A percentile compares a stretch with the other conserved stretches of the same genome.
phyloP scores from a whole-genome alignment of 2,888 invertebrate species.

The Temnothorax unifasciatus region DNA sequence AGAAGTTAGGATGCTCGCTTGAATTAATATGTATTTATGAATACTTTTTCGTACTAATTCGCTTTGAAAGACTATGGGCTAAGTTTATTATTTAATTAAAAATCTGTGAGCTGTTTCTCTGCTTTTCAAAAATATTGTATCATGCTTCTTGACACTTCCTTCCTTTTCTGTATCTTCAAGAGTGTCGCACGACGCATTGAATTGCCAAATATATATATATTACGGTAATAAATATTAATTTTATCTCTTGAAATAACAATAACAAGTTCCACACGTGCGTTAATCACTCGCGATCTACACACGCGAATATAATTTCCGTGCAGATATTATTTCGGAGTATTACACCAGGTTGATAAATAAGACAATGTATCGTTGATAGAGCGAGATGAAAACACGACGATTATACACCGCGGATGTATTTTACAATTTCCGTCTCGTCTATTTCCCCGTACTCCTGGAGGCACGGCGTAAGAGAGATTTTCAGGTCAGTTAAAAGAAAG shows the following conservation, averaged over 20 bases:
- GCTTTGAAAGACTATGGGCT: not conserved
- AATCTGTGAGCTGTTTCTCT: not conserved
- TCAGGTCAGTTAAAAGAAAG: conserved; percentile 39
- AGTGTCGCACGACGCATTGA: too few species aligned
- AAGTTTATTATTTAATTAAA: not conserved
- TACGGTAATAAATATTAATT: conserved; percentile 4
- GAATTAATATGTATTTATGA: not conserved
- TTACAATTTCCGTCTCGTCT: conserved; percentile 18
- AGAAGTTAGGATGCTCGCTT: not conserved
- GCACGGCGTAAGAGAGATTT: conserved; percentile 30
- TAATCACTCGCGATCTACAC: not conserved
- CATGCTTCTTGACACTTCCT: not conserved
- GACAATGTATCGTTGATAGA: not conserved
- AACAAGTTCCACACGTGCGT: not conserved
- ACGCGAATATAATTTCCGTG: not conserved
- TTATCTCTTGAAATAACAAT: not conserved
- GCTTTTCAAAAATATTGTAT: not conserved
- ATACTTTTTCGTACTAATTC: not conserved
- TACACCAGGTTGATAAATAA: not conserved
- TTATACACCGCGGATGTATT: not conserved
- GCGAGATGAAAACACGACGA: not conserved
- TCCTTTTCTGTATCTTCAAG: not conserved
- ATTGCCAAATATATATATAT: too few species aligned
- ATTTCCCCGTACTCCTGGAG: not conserved
- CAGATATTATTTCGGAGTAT: not conserved